These are phyloP conservation scores for Dendrophyllia cribrosa DNA, from an alignment of 64 coral and sea anemone genomes.

Conservation along the genomic window DNA sequence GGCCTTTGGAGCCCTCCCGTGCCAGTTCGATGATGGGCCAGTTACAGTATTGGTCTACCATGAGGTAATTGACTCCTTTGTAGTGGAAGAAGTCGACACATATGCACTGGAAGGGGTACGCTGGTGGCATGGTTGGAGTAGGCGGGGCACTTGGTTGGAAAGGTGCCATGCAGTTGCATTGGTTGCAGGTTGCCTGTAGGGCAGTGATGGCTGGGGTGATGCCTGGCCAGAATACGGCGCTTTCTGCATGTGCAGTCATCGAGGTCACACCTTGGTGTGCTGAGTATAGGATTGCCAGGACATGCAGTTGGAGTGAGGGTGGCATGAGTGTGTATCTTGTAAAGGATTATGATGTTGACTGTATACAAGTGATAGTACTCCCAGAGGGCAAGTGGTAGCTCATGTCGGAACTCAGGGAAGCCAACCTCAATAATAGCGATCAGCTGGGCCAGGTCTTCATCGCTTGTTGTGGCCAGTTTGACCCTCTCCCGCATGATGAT, in stretches of 20 bases:
- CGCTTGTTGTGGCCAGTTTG: background rate
- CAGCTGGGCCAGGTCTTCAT: background rate
- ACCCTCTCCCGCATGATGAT: slow-evolving; percentile 5
- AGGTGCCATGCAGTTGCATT: slow-evolving; percentile 34
- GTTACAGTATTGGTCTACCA: slow-evolving; percentile 53
- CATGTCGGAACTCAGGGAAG: slow-evolving; percentile 13
- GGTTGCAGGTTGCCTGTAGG: background rate
- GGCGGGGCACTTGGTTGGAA: slow-evolving; percentile 35
- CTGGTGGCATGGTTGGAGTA: background rate
- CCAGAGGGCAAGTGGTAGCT: slow-evolving; percentile 15
- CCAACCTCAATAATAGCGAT: slow-evolving; percentile 14
- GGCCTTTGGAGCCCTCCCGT: background rate
- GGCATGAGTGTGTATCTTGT: no score
- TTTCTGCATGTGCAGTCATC: no score
- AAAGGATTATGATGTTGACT: no score
- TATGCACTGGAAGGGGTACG: slow-evolving; percentile 55
- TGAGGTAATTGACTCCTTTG: slow-evolving; percentile 26
- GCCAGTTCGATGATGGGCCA: slow-evolving; percentile 37
- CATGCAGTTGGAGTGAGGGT: background rate
- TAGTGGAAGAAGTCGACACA: slow-evolving; percentile 64
- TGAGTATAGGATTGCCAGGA: slow-evolving; percentile 25
- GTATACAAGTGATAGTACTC: slow-evolving; percentile 9
- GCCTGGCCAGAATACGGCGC: no score
- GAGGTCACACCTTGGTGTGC: slow-evolving; percentile 54
- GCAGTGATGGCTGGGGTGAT: slow-evolving; percentile 28